Percentiles rank a stretch among this genome's conserved stretches.
Conservation (phyloP, 2,888 invertebrate genomes). For the Stratiomys singularior region DNA sequence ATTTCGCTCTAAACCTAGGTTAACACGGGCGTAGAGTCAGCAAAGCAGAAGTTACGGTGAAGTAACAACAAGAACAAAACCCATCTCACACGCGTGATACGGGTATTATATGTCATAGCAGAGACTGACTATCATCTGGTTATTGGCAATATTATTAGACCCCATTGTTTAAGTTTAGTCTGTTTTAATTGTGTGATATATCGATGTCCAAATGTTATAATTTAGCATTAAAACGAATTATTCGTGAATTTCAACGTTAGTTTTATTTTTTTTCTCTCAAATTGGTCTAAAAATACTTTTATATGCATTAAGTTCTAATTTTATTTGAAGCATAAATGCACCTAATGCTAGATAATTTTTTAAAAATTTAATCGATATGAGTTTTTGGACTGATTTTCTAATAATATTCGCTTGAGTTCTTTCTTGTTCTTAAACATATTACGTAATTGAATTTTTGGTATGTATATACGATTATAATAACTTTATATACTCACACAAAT, state of each 20-base stretch:
- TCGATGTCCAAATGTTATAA: too few species aligned
- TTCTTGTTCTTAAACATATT: background rate
- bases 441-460: conserved; percentile 1
- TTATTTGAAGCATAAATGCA: conserved; percentile 25
- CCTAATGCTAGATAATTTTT: conserved; percentile 8
- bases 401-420: background rate
- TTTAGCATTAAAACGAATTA: too few species aligned
- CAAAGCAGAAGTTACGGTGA: too few species aligned
- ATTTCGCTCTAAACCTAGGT: too few species aligned
- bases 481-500: background rate
- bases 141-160: too few species aligned
- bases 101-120: too few species aligned
- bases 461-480: background rate
- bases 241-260: background rate
- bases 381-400: background rate
- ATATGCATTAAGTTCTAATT: background rate
- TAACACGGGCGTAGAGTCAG: too few species aligned
- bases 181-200: too few species aligned
- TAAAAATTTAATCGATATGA: conserved; percentile 23
- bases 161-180: too few species aligned
- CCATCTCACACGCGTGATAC: too few species aligned
- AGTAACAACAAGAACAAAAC: too few species aligned
- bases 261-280: background rate
- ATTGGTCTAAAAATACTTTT: conserved; percentile 35
- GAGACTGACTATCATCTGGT: too few species aligned